phyloP scores from a whole-genome alignment of 1,140 invertebrate species.

The Cydia pomonella region DNA sequence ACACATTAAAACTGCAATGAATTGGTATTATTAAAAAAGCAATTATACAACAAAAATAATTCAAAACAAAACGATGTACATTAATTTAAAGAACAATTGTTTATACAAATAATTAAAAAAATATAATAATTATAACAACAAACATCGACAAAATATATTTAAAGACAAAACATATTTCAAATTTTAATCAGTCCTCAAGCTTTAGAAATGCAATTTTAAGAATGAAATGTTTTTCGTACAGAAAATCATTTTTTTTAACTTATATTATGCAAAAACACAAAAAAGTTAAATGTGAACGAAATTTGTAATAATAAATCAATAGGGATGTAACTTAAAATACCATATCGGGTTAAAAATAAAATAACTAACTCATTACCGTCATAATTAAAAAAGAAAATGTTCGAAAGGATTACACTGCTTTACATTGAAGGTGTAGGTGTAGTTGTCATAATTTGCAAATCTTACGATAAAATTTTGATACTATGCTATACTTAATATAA shows the following conservation, averaged over 20 bases:
- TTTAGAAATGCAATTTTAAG: slow-evolving; percentile 79
- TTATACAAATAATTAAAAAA: slow-evolving; percentile 84
- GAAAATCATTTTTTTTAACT: slow-evolving; percentile 60
- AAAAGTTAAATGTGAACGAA: slow-evolving; percentile 56
- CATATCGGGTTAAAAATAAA: slow-evolving; percentile 58
- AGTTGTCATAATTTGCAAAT: slow-evolving; percentile 75
- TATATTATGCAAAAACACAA: slow-evolving; percentile 75
- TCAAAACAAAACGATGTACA: slow-evolving; percentile 86
- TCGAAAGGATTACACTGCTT: slow-evolving; percentile 58
- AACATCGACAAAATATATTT: slow-evolving; percentile 81
- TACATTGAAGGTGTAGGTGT: slow-evolving; percentile 58
- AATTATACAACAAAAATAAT: slow-evolving; percentile 86
- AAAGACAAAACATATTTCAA: slow-evolving; percentile 78
- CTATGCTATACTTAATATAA: slow-evolving; percentile 77
- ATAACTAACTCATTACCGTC: slow-evolving; percentile 49
- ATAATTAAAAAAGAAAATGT: slow-evolving; percentile 53
- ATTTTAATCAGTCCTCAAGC: slow-evolving; percentile 75
- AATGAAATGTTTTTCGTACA: slow-evolving; percentile 70
- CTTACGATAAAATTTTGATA: slow-evolving; percentile 68
- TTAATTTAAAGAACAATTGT: slow-evolving; percentile 86
- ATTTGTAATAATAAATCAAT: slow-evolving; percentile 57
- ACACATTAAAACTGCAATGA: slow-evolving; percentile 85
- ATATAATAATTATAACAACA: slow-evolving; percentile 85
- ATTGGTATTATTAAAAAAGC: slow-evolving; percentile 87
- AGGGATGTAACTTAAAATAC: slow-evolving; percentile 64